Conservation (phyloP, 2,888 invertebrate species). For the Agrotis exclamationis region DNA sequence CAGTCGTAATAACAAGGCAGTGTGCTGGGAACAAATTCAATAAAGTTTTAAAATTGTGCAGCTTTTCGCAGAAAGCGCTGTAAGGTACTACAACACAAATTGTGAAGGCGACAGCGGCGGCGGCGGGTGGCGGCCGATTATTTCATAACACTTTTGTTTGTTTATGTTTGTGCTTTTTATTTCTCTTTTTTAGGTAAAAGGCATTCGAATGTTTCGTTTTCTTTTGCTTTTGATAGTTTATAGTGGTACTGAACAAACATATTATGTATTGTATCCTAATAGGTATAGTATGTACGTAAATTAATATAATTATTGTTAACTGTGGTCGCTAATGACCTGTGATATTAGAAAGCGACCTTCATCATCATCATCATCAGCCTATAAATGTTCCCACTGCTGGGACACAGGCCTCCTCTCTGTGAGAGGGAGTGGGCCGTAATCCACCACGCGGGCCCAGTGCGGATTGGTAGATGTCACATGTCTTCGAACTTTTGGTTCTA, state of each 20-base stretch:
- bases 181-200: slow-evolving; percentile 10
- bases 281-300: too few relatives aligned
- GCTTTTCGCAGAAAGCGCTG: slow-evolving; percentile 10
- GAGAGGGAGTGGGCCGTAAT: too few relatives aligned
- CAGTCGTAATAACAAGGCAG: slow-evolving; percentile 22
- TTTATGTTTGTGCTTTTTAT: slow-evolving; percentile 19
- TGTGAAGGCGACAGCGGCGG: slow-evolving; percentile 14
- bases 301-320: too few relatives aligned
- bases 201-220: slow-evolving; percentile 9
- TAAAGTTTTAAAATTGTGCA: slow-evolving; percentile 39
- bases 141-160: slow-evolving; percentile 36
- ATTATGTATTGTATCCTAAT: too few relatives aligned
- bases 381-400: too few relatives aligned
- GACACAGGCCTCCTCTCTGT: too few relatives aligned
- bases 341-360: too few relatives aligned
- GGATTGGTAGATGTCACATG: too few relatives aligned
- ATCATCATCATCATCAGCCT: too few relatives aligned
- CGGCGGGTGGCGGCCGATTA: slow-evolving; percentile 30
- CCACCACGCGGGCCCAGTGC: too few relatives aligned
- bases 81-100: slow-evolving; percentile 21
- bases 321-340: too few relatives aligned
- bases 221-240: not conserved
- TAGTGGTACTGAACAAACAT: not conserved
- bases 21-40: slow-evolving; percentile 47
- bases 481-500: too few relatives aligned